Evolutionary conservation across 2,113 vertebrate genomes (phyloP), one percentile per base, ranked within the genome.

Genomic region (Clarias gariepinus): DNA sequence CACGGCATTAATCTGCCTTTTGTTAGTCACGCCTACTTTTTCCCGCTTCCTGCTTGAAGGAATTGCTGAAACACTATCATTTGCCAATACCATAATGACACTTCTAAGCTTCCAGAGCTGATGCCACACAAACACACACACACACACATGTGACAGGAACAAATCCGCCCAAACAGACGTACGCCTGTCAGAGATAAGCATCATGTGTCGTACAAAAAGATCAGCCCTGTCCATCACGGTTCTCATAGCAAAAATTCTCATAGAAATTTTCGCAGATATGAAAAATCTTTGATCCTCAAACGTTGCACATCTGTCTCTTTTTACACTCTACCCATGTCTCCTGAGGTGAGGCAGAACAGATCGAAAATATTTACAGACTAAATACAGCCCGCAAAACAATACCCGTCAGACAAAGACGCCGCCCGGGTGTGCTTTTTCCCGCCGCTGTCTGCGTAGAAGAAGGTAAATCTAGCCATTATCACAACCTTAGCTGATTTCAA

Each of bases 61-160:
- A 57, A 19, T 0, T 3, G 8, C 68, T 82, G 41, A 66, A 82
- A 53, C 15, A 15, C 16, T 47, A 81, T 82, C 23, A 19, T 53
- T 71, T 57, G 6, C 1, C 28, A 57, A 30, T 23, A 41, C 28
- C 66, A 47, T 69, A 30, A 83, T 66, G 41, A 66, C 33, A 78
- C 21, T 63, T 33, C 25, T 3, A 21, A 8, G 19, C 41, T 55
- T 69, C 25, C 30, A 55, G 57, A 53, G 23, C 41, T 18, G 16
- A 60, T 89, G 87, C 77, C 52, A 87, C 87, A 92, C 66, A n/a
- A 41, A 57, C 16, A 57, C 53, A 58, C n/a, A 21, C 53, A 33
- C 87, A 87, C 64, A 21, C 85, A 68, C 63, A 52, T 64, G 87
- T 30, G 36, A 78, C 60, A 78, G 60, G 19, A 23, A 63, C 41